phyloP scores from a whole-genome alignment of 2,888 invertebrate genomes.

The Galerucella nymphaeae region DNA sequence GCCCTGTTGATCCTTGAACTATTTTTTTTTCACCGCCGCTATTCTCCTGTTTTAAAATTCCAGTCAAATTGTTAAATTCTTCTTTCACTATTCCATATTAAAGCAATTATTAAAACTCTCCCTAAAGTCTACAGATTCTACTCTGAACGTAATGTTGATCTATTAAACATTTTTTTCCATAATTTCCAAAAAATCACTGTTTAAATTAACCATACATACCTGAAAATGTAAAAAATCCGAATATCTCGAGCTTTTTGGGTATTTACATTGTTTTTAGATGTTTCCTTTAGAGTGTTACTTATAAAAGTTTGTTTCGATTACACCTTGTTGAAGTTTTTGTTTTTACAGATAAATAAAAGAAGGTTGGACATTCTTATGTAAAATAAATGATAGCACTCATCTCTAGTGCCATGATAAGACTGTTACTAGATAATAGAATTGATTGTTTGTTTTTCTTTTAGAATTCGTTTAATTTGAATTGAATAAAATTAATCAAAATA shows the following conservation, averaged over 20 bases:
- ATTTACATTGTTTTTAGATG: not conserved
- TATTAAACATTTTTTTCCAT: not conserved
- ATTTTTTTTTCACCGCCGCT: no score
- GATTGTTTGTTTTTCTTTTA: constrained; percentile 26
- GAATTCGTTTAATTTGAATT: not conserved
- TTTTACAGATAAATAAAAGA: no score
- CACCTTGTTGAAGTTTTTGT: no score
- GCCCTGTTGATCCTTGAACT: no score
- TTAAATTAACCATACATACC: not conserved
- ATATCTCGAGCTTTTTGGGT: not conserved
- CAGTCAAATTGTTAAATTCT: no score
- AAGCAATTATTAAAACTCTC: no score
- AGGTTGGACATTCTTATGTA: not conserved
- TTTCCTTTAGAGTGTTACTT: no score
- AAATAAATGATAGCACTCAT: constrained; percentile 16
- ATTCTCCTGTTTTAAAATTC: no score
- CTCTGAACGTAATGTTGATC: not conserved
- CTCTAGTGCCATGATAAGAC: constrained; percentile 36
- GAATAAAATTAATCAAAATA: not conserved
- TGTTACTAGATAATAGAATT: constrained; percentile 34
- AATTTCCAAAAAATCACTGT: constrained; percentile 16
- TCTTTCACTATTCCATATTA: no score
- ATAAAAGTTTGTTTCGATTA: no score
- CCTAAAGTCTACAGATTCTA: no score
- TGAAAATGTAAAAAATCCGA: not conserved